Evolutionary conservation across 2,888 invertebrate genomes (phyloP).

Genomic region (Gnatocerus cornutus): DNA sequence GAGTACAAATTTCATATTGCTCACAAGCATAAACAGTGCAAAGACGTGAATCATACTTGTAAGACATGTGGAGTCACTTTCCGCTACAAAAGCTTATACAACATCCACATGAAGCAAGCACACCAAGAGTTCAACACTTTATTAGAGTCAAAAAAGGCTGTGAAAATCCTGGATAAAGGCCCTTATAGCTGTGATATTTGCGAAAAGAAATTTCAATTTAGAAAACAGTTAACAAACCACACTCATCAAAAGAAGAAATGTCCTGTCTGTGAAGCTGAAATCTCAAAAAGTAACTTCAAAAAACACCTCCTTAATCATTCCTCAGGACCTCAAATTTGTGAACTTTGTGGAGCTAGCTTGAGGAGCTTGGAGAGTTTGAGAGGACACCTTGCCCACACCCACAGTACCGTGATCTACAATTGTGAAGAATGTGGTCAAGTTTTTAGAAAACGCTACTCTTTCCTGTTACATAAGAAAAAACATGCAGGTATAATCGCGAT

Average conservation of each 20-base stretch:
- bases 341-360: conserved; percentile 63
- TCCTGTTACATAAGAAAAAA: conserved; percentile 54
- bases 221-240: conserved; percentile 53
- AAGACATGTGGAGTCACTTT: conserved; percentile 29
- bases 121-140: background rate
- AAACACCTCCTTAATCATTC: conserved; percentile 62
- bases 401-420: conserved; percentile 49
- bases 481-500: conserved; percentile 53
- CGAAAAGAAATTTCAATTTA: conserved; percentile 46
- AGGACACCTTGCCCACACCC: conserved; percentile 56
- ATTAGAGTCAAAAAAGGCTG: conserved; percentile 16
- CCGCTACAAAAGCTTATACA: conserved; percentile 37
- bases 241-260: conserved; percentile 63
- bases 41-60: conserved; percentile 23
- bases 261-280: conserved; percentile 60
- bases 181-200: conserved; percentile 51
- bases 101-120: conserved; percentile 27
- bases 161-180: conserved; percentile 14
- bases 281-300: conserved; percentile 61
- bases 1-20: conserved; percentile 30
- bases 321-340: conserved; percentile 61
- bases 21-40: conserved; percentile 16
- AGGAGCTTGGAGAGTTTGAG: conserved; percentile 62
- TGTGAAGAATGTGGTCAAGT: conserved; percentile 54
- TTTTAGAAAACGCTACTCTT: conserved; percentile 53